phyloP scores from a whole-genome alignment of 2,113 vertebrate genomes.

The Sebastes schlegelii region DNA sequence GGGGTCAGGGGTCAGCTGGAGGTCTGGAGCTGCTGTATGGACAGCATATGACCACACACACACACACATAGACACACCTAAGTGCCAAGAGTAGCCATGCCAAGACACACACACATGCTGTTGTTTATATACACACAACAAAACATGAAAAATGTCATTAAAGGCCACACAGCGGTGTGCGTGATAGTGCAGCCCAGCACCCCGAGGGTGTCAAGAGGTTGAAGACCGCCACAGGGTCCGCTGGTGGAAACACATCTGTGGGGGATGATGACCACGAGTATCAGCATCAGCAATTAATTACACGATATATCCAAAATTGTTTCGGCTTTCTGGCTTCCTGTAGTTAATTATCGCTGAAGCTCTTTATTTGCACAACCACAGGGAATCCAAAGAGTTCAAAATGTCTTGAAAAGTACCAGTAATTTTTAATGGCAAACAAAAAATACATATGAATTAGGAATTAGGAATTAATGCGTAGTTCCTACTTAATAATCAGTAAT shows the following conservation, averaged over 20 bases:
- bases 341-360: not conserved
- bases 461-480: not conserved
- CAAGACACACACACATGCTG: constrained; percentile 42
- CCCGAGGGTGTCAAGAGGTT: constrained; percentile 66
- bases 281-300: constrained; percentile 31
- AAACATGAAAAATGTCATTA: constrained; percentile 82
- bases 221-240: constrained; percentile 41
- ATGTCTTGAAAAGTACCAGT: not conserved
- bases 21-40: constrained; percentile 63
- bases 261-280: constrained; percentile 26
- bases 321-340: not conserved
- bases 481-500: not conserved
- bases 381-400: not conserved
- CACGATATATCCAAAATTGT: not conserved
- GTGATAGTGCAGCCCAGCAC: constrained; percentile 77
- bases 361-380: not conserved
- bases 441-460: not conserved
- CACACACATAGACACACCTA: constrained; percentile 30
- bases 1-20: constrained; percentile 71
- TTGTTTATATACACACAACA: constrained; percentile 65
- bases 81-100: constrained; percentile 11
- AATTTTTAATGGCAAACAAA: not conserved
- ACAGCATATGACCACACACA: constrained; percentile 19
- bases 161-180: constrained; percentile 82
- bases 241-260: constrained; percentile 29